Base-by-base conservation (phyloP, 2,888 invertebrate genomes). In the Plutella xylostella region DNA sequence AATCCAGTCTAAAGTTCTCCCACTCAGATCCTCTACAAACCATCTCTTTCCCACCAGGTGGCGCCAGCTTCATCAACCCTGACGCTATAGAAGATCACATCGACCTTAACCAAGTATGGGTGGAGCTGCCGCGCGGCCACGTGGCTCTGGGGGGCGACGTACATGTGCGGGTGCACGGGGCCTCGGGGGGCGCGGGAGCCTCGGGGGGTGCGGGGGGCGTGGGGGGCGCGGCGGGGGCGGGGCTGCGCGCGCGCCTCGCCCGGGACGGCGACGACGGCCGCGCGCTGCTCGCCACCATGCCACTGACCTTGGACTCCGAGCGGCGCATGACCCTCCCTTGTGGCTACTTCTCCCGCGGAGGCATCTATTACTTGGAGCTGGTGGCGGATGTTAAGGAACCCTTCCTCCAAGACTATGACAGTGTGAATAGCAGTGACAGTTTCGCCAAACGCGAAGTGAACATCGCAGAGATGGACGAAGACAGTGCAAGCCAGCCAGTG, bases 111-210 rank as follows among this genome's bases (percentile, higher is more conserved):
- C 71, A 78, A 69, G 73, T 82, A 80, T 82, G 88, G 78, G 82
- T 91, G 60, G 86, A 90, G 65, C 87, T 92, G 57, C 92, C 93
- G n/a, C 86, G 88, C 53, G 87, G 89, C 39, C 90, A 93, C 65
- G 89, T 90, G 48, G 93, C 93, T 22, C 78, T 93, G 56, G 91
- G 91, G 54, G 93, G 93, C 52, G 93, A 93, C 71, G 87, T 93
- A 48, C 89, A 89, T 65, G 87, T 93, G 54, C 87, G 87, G 67
- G 87, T 93, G 57, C 86, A 85, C 63, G 87, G 65, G 59, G 82
- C 53, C 67, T 85, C 63, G 64, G 71, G 59, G 48, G 57, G 53
- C 68, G 71, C 51, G 77, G 79, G 51, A 78, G 76, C 54, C 72
- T 85, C 68, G 77, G 76, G 46, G 72, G 82, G 57, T 79, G 83